These are phyloP conservation scores for Hystrix cristata DNA, from an alignment of 2,113 vertebrate species.

Conservation along the genomic window DNA sequence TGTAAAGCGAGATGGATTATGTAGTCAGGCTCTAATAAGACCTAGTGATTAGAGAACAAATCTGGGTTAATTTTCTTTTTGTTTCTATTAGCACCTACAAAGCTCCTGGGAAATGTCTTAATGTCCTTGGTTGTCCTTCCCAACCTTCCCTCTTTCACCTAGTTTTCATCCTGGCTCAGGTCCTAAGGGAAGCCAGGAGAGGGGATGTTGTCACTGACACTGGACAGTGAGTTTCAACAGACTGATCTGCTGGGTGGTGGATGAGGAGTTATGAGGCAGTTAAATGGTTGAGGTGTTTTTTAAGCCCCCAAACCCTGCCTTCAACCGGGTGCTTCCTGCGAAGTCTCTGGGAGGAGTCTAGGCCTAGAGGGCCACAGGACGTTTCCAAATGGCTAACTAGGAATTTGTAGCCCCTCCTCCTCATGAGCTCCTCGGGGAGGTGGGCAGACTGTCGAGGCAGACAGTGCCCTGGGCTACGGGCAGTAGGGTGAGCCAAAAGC, in stretches of 20 bases:
- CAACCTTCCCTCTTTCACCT: not conserved
- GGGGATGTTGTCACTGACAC: not conserved
- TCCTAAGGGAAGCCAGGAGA: not conserved
- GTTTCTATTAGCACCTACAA: conserved; percentile 63
- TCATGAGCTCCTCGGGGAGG: not conserved
- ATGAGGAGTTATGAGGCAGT: not conserved
- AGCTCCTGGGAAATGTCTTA: not conserved
- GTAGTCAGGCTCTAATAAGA: conserved; percentile 68
- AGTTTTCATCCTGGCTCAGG: not conserved
- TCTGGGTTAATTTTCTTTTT: conserved; percentile 74
- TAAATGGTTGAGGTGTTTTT: not conserved
- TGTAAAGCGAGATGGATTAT: conserved; percentile 68
- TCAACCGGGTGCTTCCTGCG: not conserved
- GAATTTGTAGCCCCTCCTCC: not conserved
- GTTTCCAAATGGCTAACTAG: not conserved
- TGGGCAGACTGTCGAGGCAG: not conserved
- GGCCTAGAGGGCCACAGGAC: not conserved
- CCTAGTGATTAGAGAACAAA: conserved; percentile 59
- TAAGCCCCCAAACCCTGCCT: not conserved
- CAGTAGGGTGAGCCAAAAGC: not conserved
- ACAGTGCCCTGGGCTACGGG: not conserved
- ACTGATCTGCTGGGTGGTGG: not conserved
- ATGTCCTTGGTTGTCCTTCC: not conserved
- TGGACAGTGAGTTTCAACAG: not conserved
- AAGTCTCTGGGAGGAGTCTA: not conserved